These are phyloP conservation scores for Hemistola chrysoprasaria DNA, from an alignment of 2,888 invertebrate genomes.

Conservation along the genomic window DNA sequence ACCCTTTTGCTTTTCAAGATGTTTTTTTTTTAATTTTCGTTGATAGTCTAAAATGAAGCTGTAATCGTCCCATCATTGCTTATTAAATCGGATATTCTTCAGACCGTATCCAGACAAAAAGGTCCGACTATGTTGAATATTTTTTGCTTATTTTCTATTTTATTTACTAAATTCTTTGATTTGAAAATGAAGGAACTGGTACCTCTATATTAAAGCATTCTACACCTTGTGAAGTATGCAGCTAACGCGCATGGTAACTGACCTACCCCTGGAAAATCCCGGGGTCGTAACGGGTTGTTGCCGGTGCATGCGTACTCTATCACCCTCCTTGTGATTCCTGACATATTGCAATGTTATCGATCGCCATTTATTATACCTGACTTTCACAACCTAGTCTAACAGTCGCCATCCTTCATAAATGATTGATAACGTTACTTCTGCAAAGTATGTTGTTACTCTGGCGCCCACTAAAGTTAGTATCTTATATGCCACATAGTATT, in stretches of 20 bases:
- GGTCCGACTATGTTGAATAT: too few species aligned
- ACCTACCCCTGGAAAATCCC: slow-evolving; percentile 59
- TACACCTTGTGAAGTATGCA: slow-evolving; percentile 20
- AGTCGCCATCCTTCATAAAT: slow-evolving; percentile 8
- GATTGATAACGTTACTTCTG: slow-evolving; percentile 11
- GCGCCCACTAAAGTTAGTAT: slow-evolving; percentile 14
- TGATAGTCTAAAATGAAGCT: too few species aligned
- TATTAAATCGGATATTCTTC: too few species aligned
- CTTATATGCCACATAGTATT: not conserved
- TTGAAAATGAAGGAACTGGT: too few species aligned
- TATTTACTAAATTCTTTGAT: too few species aligned
- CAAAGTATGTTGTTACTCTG: slow-evolving; percentile 8
- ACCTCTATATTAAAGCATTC: too few species aligned
- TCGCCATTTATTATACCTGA: slow-evolving; percentile 30
- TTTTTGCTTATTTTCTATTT: too few species aligned
- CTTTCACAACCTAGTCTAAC: slow-evolving; percentile 6
- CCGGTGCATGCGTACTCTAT: slow-evolving; percentile 62
- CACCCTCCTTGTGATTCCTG: slow-evolving; percentile 36
- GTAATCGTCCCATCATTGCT: too few species aligned
- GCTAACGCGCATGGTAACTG: slow-evolving; percentile 52
- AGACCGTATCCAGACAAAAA: too few species aligned
- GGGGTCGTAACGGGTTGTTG: slow-evolving; percentile 26
- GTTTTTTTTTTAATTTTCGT: too few species aligned
- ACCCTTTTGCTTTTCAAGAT: too few species aligned
- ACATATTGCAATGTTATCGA: slow-evolving; percentile 61